A percentile compares a stretch with the other conserved stretches of the same genome.
phyloP scores from a whole-genome alignment of 1,140 invertebrate species.

The Amyelois transitella region DNA sequence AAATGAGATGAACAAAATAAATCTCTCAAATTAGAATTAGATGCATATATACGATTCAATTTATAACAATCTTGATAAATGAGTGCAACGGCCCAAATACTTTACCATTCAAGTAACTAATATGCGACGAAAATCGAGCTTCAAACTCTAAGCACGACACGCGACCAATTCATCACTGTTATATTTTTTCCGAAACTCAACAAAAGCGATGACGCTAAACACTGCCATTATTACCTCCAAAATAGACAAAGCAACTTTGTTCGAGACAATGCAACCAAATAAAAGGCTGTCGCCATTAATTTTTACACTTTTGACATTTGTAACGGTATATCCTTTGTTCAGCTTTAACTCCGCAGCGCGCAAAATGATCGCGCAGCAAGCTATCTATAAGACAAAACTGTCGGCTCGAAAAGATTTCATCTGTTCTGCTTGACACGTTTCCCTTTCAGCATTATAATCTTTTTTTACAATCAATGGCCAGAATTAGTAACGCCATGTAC shows the following conservation, averaged over 20 bases:
- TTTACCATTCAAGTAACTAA: conserved; percentile 23
- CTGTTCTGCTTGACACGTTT: conserved; percentile 23
- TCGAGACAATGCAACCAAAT: conserved; percentile 58
- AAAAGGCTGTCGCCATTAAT: conserved; percentile 68
- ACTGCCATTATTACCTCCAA: conserved; percentile 62
- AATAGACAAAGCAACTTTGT: conserved; percentile 65
- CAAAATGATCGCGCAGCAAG: conserved; percentile 62
- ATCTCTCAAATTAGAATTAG: not conserved
- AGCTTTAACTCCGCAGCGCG: conserved; percentile 37
- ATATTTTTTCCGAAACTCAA: conserved; percentile 42
- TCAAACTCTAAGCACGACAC: conserved; percentile 49
- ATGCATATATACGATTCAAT: not conserved
- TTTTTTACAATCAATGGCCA: conserved; percentile 16
- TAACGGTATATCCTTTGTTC: conserved; percentile 62
- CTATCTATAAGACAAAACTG: conserved; percentile 12
- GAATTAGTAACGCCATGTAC: conserved; percentile 57
- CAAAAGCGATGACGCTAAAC: conserved; percentile 68
- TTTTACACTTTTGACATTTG: conserved; percentile 63
- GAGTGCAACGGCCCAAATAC: not conserved
- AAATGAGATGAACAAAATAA: too few species aligned
- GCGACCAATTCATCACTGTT: conserved; percentile 47
- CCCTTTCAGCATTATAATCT: conserved; percentile 24
- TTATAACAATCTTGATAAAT: not conserved
- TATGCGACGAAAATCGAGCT: conserved; percentile 49
- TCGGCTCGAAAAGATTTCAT: conserved; percentile 25